phyloP scores from a whole-genome alignment of 2,888 invertebrate genomes.

The Galeruca laticollis region DNA sequence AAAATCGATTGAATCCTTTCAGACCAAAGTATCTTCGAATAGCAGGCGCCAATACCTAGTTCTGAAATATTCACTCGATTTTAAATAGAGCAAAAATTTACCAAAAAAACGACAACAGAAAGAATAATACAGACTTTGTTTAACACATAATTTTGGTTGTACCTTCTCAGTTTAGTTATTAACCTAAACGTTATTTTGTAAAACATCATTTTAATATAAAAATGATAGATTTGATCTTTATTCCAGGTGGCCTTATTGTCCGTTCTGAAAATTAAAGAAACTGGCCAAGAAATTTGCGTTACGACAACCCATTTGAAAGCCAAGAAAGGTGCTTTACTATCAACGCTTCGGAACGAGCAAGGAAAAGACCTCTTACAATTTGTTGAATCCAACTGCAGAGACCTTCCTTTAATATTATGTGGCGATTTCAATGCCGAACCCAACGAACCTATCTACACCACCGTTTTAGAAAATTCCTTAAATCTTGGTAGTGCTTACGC shows the following conservation, averaged over 20 bases:
- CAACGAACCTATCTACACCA: slow-evolving; percentile 76
- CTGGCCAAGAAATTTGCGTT: slow-evolving; percentile 74
- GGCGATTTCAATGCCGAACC: slow-evolving; percentile 86
- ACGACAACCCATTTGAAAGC: slow-evolving; percentile 83
- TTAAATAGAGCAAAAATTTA: too few species aligned
- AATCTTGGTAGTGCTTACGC: slow-evolving; percentile 71
- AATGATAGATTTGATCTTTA: slow-evolving; percentile 18
- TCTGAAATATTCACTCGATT: too few species aligned
- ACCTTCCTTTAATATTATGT: slow-evolving; percentile 74
- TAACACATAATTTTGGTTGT: too few species aligned
- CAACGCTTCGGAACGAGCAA: slow-evolving; percentile 78
- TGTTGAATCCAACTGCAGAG: slow-evolving; percentile 66
- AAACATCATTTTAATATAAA: background rate
- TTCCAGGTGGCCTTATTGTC: slow-evolving; percentile 73
- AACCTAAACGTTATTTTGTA: too few species aligned
- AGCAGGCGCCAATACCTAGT: too few species aligned
- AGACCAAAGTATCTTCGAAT: too few species aligned
- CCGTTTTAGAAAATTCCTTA: slow-evolving; percentile 65
- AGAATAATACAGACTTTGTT: too few species aligned
- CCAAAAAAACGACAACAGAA: too few species aligned
- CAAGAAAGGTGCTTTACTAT: slow-evolving; percentile 74
- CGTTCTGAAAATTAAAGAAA: slow-evolving; percentile 69
- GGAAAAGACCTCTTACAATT: slow-evolving; percentile 76
- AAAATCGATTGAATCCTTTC: too few species aligned
- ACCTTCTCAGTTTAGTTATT: too few species aligned